Evolutionary conservation across 2,797 vertebrate genomes (phyloP).

Genomic region (Oreochromis mossambicus): DNA sequence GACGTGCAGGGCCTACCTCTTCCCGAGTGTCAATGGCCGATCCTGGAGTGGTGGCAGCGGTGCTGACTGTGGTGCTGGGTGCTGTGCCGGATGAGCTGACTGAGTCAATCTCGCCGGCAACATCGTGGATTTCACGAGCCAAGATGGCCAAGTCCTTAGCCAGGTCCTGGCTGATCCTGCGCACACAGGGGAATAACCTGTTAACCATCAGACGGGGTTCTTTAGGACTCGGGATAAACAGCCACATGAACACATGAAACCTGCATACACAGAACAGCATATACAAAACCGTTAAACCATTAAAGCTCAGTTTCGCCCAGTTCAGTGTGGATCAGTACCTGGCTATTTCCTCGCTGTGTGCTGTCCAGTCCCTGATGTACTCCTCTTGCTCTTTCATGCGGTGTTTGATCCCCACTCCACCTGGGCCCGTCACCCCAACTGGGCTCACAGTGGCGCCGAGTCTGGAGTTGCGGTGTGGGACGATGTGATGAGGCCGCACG

Average conservation of each 20-base stretch:
- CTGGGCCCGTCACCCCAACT: slow-evolving; percentile 31
- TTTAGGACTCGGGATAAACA: slow-evolving; percentile 55
- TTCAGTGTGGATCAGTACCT: slow-evolving; percentile 78
- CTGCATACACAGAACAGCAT: not conserved
- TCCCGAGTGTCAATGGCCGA: slow-evolving; percentile 99
- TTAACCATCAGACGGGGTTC: slow-evolving; percentile 77
- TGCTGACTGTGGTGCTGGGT: slow-evolving; percentile 98
- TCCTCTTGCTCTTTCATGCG: slow-evolving; percentile 96
- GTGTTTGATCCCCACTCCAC: slow-evolving; percentile 83
- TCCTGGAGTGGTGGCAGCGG: slow-evolving; percentile 97
- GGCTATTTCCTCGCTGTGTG: slow-evolving; percentile 98
- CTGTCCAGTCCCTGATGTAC: slow-evolving; percentile 98
- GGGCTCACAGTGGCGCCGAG: slow-evolving; percentile 4
- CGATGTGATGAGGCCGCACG: slow-evolving; percentile 73
- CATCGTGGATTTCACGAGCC: slow-evolving; percentile 98
- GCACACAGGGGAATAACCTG: slow-evolving; percentile 87
- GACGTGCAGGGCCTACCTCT: slow-evolving; percentile 92
- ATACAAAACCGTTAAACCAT: not conserved
- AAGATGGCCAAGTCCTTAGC: slow-evolving; percentile 93
- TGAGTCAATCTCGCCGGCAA: slow-evolving; percentile 99
- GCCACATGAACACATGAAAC: slow-evolving; percentile 35
- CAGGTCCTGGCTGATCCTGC: slow-evolving; percentile 99
- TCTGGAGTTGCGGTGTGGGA: slow-evolving; percentile 78
- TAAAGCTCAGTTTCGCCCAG: not conserved
- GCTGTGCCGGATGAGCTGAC: slow-evolving; percentile 98